phyloP scores from a whole-genome alignment of 2,113 vertebrate species.

The Hydropotes inermis region DNA sequence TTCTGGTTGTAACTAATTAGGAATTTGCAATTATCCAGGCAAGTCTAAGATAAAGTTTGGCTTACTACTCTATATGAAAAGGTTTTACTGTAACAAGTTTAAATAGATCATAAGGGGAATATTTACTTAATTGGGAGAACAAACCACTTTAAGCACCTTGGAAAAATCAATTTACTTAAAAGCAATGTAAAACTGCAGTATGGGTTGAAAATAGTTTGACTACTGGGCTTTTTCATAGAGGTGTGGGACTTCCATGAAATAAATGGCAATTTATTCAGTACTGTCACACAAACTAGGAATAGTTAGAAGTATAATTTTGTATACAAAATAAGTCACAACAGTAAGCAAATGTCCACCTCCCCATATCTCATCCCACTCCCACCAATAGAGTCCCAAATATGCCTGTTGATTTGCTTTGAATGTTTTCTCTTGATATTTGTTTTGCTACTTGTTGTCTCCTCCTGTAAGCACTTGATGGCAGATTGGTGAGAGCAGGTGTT shows the following conservation, averaged over 20 bases:
- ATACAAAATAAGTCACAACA: neutral
- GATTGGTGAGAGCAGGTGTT: conserved; percentile 16
- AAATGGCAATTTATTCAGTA: neutral
- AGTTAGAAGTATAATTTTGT: neutral
- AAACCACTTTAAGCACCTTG: conserved; percentile 18
- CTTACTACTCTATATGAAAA: conserved; percentile 15
- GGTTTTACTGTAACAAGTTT: conserved; percentile 49
- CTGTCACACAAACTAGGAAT: neutral
- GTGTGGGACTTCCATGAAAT: neutral
- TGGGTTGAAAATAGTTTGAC: neutral
- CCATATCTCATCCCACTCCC: neutral
- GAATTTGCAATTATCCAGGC: conserved; percentile 40
- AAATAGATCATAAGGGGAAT: conserved; percentile 5
- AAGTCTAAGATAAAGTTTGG: conserved; percentile 1
- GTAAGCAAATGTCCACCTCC: neutral
- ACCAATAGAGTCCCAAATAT: neutral
- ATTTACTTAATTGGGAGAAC: conserved; percentile 48
- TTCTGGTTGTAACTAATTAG: conserved; percentile 55
- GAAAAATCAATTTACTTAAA: neutral
- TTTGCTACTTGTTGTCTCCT: neutral
- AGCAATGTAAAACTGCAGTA: neutral
- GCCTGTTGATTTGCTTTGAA: neutral
- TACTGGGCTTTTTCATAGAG: neutral
- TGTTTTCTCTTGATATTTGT: neutral
- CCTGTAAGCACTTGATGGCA: conserved; percentile 25